Evolutionary conservation across 2,888 invertebrate genomes (phyloP).

Genomic region (Sycophila texana): DNA sequence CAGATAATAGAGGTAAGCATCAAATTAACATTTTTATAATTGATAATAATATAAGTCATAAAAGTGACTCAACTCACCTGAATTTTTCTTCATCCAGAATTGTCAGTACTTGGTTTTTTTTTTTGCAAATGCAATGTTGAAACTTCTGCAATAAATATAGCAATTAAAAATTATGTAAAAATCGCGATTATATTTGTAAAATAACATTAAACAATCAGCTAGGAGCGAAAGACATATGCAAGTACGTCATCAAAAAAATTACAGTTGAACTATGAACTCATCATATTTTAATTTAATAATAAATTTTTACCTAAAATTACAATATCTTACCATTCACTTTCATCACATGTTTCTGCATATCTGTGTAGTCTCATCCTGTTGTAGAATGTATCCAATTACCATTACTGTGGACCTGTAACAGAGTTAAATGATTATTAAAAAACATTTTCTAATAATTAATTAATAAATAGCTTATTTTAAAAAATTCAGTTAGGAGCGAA

Average conservation of each 20-base stretch:
- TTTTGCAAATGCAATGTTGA: neutral
- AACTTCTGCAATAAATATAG: neutral
- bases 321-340: too few species aligned
- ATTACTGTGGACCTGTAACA: neutral
- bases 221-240: conserved; percentile 56
- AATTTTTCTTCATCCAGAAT: too few species aligned
- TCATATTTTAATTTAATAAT: conserved; percentile 24
- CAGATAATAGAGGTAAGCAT: too few species aligned
- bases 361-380: neutral
- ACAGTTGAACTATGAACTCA: conserved; percentile 58
- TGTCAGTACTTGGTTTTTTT: neutral
- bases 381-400: neutral
- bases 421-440: neutral
- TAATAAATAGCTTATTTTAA: neutral
- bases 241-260: conserved; percentile 44
- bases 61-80: too few species aligned
- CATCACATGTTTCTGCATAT: too few species aligned
- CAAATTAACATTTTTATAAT: too few species aligned
- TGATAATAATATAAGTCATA: too few species aligned
- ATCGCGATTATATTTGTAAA: too few species aligned
- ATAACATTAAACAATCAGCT: conserved; percentile 40
- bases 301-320: neutral
- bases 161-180: too few species aligned
- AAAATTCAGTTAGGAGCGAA: conserved; percentile 53
- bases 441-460: neutral